phyloP scores from a whole-genome alignment of 2,113 vertebrate genomes.

The Noctilio leporinus region DNA sequence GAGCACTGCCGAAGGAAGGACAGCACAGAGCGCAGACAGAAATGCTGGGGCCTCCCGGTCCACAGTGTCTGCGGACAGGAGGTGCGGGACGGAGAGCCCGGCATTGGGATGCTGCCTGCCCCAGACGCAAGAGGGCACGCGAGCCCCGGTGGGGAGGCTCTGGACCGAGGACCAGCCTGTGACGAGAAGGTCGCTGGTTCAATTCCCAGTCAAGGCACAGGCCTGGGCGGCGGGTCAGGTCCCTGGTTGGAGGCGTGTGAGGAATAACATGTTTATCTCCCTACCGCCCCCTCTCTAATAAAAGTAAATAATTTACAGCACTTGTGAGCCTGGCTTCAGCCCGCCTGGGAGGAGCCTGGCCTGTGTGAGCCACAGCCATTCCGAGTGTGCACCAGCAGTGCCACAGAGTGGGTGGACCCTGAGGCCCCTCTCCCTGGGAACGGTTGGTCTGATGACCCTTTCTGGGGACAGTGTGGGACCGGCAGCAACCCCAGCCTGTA shows the following conservation, averaged over 20 bases:
- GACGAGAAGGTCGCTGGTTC: too few species aligned
- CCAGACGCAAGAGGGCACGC: accelerated
- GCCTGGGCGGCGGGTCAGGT: too few species aligned
- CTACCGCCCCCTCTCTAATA: too few species aligned
- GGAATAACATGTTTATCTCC: too few species aligned
- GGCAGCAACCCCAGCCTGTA: not conserved
- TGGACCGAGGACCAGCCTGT: too few species aligned
- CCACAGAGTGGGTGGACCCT: accelerated
- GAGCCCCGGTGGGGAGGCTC: too few species aligned
- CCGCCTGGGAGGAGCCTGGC: not conserved
- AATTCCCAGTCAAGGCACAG: too few species aligned
- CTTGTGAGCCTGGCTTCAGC: not conserved
- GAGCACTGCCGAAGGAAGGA: accelerated
- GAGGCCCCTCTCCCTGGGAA: not conserved
- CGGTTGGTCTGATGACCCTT: not conserved
- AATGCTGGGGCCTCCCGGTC: accelerated
- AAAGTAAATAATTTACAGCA: accelerated
- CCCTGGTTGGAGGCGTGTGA: too few species aligned
- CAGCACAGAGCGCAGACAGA: not conserved
- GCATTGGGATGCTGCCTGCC: not conserved
- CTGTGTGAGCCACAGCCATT: accelerated
- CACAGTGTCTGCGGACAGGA: accelerated
- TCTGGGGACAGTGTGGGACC: accelerated
- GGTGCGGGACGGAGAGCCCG: accelerated
- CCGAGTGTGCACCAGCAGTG: too few species aligned